Evolutionary conservation across 2,797 vertebrate species (phyloP).

Genomic region (Lithobates sylvaticus): DNA sequence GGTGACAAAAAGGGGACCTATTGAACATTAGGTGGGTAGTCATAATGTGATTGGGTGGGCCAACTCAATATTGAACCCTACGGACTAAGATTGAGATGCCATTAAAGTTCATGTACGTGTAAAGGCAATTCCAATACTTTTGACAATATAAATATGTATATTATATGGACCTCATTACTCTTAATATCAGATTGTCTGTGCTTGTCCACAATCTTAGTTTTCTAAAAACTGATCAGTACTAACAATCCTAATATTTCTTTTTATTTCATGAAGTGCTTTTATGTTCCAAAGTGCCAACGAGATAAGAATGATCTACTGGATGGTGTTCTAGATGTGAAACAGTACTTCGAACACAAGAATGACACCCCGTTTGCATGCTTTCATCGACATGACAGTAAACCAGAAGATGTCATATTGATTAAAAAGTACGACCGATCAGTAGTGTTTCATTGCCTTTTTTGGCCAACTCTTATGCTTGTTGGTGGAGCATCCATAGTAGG

Average conservation of each 20-base stretch:
- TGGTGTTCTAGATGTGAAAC: slow-evolving; percentile 76
- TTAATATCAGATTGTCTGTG: too few species aligned
- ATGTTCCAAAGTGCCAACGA: slow-evolving; percentile 80
- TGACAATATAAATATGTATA: too few species aligned
- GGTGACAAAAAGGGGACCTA: too few species aligned
- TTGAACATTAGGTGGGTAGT: too few species aligned
- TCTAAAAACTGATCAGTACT: background rate
- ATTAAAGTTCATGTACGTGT: too few species aligned
- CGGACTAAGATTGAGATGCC: too few species aligned
- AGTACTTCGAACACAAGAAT: slow-evolving; percentile 67
- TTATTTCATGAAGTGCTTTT: slow-evolving; percentile 82
- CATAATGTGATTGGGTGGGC: too few species aligned
- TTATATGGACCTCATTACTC: too few species aligned
- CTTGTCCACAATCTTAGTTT: background rate
- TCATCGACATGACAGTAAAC: slow-evolving; percentile 66
- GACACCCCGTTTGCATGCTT: slow-evolving; percentile 72
- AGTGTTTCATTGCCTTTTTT: slow-evolving; percentile 78
- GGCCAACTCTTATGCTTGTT: slow-evolving; percentile 82
- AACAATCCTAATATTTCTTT: slow-evolving; percentile 39
- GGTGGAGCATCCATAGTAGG: slow-evolving; percentile 81
- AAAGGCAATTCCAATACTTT: too few species aligned
- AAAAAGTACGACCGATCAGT: slow-evolving; percentile 73
- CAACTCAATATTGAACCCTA: too few species aligned
- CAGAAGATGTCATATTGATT: slow-evolving; percentile 73
- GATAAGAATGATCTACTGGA: slow-evolving; percentile 71